These are phyloP conservation scores for Myiotriccus ornatus DNA, from an alignment of 2,797 vertebrate species.

Conservation along the genomic window DNA sequence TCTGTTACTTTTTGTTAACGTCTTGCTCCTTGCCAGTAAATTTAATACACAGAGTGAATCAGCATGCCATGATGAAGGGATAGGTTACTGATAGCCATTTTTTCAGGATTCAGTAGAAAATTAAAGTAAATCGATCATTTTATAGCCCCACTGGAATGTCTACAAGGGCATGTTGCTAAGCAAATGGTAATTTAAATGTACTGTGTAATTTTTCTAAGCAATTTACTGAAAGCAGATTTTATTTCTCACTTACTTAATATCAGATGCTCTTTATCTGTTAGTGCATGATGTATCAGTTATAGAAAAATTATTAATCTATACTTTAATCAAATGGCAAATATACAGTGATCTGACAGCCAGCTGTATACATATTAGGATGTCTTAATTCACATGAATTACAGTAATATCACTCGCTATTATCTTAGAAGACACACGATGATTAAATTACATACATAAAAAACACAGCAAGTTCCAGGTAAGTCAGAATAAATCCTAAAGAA, in stretches of 20 bases:
- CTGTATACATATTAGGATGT: slow-evolving; percentile 52
- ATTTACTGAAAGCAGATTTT: slow-evolving; percentile 84
- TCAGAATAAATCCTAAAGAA: slow-evolving; percentile 56
- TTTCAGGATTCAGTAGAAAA: slow-evolving; percentile 86
- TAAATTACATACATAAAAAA: slow-evolving; percentile 52
- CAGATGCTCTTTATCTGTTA: slow-evolving; percentile 83
- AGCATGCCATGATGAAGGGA: slow-evolving; percentile 83
- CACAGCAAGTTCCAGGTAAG: slow-evolving; percentile 42
- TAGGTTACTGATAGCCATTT: slow-evolving; percentile 82
- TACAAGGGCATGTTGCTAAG: slow-evolving; percentile 86
- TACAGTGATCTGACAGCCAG: slow-evolving; percentile 53
- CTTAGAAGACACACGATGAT: slow-evolving; percentile 55
- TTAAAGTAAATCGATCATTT: slow-evolving; percentile 91
- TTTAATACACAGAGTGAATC: slow-evolving; percentile 87
- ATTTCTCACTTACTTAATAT: slow-evolving; percentile 81
- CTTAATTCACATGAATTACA: slow-evolving; percentile 59
- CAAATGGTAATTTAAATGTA: slow-evolving; percentile 89
- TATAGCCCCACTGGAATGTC: slow-evolving; percentile 82
- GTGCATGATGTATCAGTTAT: slow-evolving; percentile 76
- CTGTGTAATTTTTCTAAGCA: slow-evolving; percentile 84
- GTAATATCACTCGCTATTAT: slow-evolving; percentile 55
- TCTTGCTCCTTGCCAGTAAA: slow-evolving; percentile 86
- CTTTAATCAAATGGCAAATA: slow-evolving; percentile 74
- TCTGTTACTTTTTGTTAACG: slow-evolving; percentile 89
- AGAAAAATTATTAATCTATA: slow-evolving; percentile 80